Evolutionary conservation across 2,797 vertebrate genomes (phyloP), one percentile per base, ranked within the genome.

Genomic region (Pelochelys cantorii): DNA sequence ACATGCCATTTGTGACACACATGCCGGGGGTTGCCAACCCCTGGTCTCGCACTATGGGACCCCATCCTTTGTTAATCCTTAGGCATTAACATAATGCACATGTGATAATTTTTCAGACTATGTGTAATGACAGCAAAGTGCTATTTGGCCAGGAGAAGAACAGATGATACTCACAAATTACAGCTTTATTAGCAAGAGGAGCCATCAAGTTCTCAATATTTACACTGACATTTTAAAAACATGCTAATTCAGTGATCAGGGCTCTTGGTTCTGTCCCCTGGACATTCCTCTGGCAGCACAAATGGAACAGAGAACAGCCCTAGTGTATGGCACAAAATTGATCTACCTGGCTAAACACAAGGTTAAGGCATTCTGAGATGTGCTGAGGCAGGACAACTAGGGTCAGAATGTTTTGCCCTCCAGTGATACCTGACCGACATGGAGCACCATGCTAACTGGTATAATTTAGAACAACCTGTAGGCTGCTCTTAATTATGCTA

Each of bases 71-170:
- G n/a, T 71, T 34, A 17, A n/a, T 1, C 13, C 81, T 62, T 20
- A 53, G 48, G 12, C 27, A 6, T 3, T 59, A 23, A 5, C 3
- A 1, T 1, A 83, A 20, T 56, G 85, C 57, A 90, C 1, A 6
- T 91, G 34, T 85, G 68, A 9, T 9, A 42, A 37, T 0, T 0
- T 20, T 15, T 79, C 34, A 13, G 86, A 85, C 42, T 25, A 25
- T 1, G 2, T 7, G 5, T 1, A 3, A 23, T 53, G 37, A 77
- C 17, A 37, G 42, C 27, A 3, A 74, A 77, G 8, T 5, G 48
- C 3, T 42, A 22, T 57, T 62, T 18, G 22, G 85, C 18, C 14
- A 29, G 31, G 17, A 90, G 6, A 54, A 90, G 92, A 92, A 85
- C 74, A 48, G 34, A 83, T 5, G 3, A 3, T 68, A 15, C 1